Evolutionary conservation across 2,797 vertebrate genomes (phyloP).

Genomic region (Muscicapa striata): DNA sequence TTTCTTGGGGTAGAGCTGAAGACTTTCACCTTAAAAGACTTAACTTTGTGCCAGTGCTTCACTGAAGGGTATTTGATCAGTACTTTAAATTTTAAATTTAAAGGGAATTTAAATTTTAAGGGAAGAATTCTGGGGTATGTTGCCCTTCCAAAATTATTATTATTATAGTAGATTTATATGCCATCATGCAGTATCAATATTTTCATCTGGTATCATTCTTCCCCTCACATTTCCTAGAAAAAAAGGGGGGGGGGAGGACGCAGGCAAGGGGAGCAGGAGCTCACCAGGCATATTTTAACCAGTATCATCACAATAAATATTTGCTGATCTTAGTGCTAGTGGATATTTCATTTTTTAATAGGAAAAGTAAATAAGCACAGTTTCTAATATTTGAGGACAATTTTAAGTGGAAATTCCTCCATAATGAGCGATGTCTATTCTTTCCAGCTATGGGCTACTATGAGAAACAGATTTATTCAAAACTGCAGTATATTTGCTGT

Average conservation of each 20-base stretch:
- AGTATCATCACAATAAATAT: background rate
- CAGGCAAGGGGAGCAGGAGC: background rate
- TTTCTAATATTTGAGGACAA: background rate
- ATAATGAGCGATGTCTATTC: background rate
- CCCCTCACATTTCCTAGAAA: background rate
- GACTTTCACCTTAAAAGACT: background rate
- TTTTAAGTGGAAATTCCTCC: constrained; percentile 37
- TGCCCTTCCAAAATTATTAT: constrained; percentile 4
- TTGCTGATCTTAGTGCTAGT: background rate
- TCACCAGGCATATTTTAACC: background rate
- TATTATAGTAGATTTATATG: background rate
- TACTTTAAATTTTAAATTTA: constrained; percentile 15
- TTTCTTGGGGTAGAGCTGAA: background rate
- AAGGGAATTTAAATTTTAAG: background rate
- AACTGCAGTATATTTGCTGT: constrained; percentile 26
- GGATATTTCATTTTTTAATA: background rate
- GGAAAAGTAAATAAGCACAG: background rate
- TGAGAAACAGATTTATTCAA: constrained; percentile 61
- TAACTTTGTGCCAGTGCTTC: background rate
- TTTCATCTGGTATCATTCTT: constrained; percentile 9
- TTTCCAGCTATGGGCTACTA: constrained; percentile 8
- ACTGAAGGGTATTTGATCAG: background rate
- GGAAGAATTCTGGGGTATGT: background rate
- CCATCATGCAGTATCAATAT: background rate
- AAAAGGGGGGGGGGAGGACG: background rate